Evolutionary conservation across 2,113 vertebrate genomes (phyloP), one percentile per base, ranked within the genome.

Genomic region (Lophochroa leadbeateri): DNA sequence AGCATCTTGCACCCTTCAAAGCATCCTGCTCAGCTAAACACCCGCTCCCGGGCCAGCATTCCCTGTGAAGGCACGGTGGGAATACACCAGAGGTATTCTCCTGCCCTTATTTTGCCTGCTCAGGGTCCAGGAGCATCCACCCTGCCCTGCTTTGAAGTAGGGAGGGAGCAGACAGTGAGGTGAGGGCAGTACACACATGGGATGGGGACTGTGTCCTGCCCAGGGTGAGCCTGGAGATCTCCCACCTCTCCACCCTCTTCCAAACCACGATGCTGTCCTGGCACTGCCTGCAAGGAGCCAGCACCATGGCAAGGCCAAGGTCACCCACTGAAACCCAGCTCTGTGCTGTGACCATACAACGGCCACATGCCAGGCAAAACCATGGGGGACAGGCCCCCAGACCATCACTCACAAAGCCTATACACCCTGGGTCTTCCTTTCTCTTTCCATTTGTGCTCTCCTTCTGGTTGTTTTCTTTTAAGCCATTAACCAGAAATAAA

Each of bases 401-500:
- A 44, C 10, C 5, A 28, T 3, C 29, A 5, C 80, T 39, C 68
- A 9, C 60, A 21, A 19, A 17, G 21, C 14, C 6, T 19, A 13
- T 4, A 35, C 53, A 19, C 35, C 80, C 23, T 17, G 8, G 25
- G 41, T 63, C 53, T 37, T 28, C 81, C 63, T 55, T 46, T 44
- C 43, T 61, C 58, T 88, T 90, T 21, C 37, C 2, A 8, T 29
- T 74, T 13, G 27, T 57, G 35, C 64, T 29, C 57, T 16, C 50
- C 47, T 64, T 28, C 53, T 43, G n/a, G 25, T 46, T 78, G 41
- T 71, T 88, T 88, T 93, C 88, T 55, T 52, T 91, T 82, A 90
- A 94, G 44, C 91, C 96, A 96, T 97, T 97, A 98, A 96, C 83
- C 93, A 97, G 97, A 97, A 98, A 97, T 95, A 96, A 98, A 98